phyloP scores from a whole-genome alignment of 2,113 vertebrate species.

The Zootoca vivipara region DNA sequence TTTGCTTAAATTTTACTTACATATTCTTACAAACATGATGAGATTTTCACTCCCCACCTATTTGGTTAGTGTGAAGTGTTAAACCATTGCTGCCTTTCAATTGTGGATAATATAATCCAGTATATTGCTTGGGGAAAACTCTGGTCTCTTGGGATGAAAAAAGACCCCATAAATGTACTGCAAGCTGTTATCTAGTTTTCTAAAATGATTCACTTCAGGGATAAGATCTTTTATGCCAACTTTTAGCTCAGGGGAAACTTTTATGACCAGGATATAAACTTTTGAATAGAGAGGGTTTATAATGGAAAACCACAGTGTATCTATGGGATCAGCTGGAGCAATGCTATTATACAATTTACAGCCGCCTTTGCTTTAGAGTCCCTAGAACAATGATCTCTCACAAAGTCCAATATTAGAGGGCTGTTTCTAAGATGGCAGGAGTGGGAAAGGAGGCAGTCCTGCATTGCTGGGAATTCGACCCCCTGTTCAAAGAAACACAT shows the following conservation, averaged over 20 bases:
- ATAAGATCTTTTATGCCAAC: slow-evolving; percentile 52
- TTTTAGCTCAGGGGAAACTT: slow-evolving; percentile 56
- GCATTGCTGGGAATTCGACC: no score
- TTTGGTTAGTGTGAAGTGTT: background rate
- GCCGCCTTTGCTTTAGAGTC: slow-evolving; percentile 40
- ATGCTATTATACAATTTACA: slow-evolving; percentile 53
- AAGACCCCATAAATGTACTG: slow-evolving; percentile 33
- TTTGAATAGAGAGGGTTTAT: slow-evolving; percentile 29
- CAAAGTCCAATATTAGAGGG: background rate
- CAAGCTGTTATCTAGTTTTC: slow-evolving; percentile 47
- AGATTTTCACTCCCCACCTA: background rate
- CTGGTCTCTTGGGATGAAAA: slow-evolving; percentile 32
- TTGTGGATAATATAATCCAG: background rate
- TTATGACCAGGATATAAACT: slow-evolving; percentile 58
- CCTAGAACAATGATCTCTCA: slow-evolving; percentile 28
- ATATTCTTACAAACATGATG: slow-evolving; percentile 34
- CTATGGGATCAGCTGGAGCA: slow-evolving; percentile 44
- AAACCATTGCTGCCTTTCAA: slow-evolving; percentile 4
- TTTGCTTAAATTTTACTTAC: background rate
- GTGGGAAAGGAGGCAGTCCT: background rate
- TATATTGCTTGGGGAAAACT: slow-evolving; percentile 40
- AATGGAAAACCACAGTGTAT: slow-evolving; percentile 44
- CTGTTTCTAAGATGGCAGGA: slow-evolving; percentile 23
- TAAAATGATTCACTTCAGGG: slow-evolving; percentile 41
- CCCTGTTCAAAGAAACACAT: no score